These are phyloP conservation scores for Mallotus villosus DNA, from an alignment of 2,797 vertebrate genomes.

Conservation along the genomic window DNA sequence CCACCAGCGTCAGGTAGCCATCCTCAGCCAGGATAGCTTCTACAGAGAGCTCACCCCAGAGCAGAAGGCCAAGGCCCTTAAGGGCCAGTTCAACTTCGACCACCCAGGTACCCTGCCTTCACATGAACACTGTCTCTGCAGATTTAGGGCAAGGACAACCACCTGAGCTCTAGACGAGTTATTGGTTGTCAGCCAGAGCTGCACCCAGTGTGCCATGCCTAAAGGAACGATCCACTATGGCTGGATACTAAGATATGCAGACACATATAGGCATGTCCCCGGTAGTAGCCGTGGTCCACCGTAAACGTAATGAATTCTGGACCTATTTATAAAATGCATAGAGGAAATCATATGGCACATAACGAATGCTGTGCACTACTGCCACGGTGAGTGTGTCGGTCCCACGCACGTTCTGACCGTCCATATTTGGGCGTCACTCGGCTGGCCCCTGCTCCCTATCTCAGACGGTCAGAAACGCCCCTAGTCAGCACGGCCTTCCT, in stretches of 20 bases:
- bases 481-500: constrained; percentile 54
- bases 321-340: too few species aligned
- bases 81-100: constrained; percentile 98
- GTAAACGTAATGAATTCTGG: too few species aligned
- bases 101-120: constrained; percentile 84
- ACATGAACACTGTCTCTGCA: too few species aligned
- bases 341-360: too few species aligned
- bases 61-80: constrained; percentile 92
- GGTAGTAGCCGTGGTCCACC: too few species aligned
- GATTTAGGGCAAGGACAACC: too few species aligned
- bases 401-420: neutral
- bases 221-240: too few species aligned
- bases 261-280: neutral
- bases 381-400: neutral
- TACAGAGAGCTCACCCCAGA: constrained; percentile 92
- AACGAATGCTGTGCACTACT: neutral
- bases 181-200: too few species aligned
- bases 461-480: constrained; percentile 38
- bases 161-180: too few species aligned
- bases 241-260: neutral
- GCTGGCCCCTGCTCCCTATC: constrained; percentile 39
- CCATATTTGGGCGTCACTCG: constrained; percentile 46
- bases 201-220: too few species aligned
- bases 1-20: constrained; percentile 92
- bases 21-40: constrained; percentile 98